Percentiles rank a stretch among this genome's conserved stretches.
Conservation (phyloP, 1,140 invertebrate species). For the Eumaeus atala region DNA sequence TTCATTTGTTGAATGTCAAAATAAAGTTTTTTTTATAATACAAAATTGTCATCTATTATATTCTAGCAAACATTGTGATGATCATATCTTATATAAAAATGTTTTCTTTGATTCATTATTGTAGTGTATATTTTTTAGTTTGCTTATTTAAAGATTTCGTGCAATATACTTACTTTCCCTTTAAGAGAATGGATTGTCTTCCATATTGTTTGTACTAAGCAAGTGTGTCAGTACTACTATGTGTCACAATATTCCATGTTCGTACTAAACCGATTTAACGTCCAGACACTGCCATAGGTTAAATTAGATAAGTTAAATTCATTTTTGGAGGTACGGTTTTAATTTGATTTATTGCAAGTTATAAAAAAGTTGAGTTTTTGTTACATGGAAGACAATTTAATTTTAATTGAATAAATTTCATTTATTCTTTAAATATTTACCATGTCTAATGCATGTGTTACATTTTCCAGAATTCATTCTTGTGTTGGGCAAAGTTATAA, state of each 20-base stretch:
- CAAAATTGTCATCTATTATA: background rate
- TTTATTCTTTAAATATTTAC: conserved; percentile 2
- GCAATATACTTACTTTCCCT: conserved; percentile 11
- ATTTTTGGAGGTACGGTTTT: conserved; percentile 1
- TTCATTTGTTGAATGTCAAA: background rate
- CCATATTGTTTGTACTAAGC: background rate
- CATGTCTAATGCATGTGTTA: conserved; percentile 15
- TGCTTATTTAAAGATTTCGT: conserved; percentile 8
- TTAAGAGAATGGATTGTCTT: conserved; percentile 13
- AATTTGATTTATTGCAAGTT: no score
- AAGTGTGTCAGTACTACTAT: background rate
- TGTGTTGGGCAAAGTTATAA: no score
- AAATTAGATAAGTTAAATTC: conserved; percentile 30
- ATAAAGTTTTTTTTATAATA: background rate
- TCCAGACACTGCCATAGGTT: conserved; percentile 59
- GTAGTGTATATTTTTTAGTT: conserved; percentile 1
- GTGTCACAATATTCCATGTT: conserved; percentile 1
- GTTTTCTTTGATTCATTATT: background rate
- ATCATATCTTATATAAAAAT: background rate
- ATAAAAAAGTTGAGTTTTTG: background rate
- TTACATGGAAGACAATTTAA: conserved; percentile 28
- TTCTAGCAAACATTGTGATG: background rate
- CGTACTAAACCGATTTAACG: conserved; percentile 18
- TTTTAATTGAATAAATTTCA: conserved; percentile 15
- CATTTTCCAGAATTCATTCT: conserved; percentile 1